Evolutionary conservation across 1,140 invertebrate genomes (phyloP).

Genomic region (Zaprionus inermis): DNA sequence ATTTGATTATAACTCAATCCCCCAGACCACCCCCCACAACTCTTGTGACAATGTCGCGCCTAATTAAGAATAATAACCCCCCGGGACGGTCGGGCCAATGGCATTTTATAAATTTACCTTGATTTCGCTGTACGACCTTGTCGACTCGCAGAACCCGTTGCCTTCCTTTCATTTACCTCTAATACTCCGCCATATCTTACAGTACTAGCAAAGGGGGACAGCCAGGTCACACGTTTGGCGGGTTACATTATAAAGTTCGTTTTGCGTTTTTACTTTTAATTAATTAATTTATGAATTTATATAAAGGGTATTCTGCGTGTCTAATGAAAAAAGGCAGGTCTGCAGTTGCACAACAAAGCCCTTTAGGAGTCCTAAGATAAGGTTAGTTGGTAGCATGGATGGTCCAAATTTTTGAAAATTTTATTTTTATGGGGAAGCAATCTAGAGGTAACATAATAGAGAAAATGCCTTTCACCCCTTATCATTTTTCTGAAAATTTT

Average conservation of each 20-base stretch:
- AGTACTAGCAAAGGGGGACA: slow-evolving; percentile 32
- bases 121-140: slow-evolving; percentile 25
- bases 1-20: slow-evolving; percentile 11
- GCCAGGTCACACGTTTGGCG: not conserved
- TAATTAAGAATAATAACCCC: slow-evolving; percentile 59
- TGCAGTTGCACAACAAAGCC: too few relatives aligned
- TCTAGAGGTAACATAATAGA: too few relatives aligned
- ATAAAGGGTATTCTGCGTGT: slow-evolving; percentile 27
- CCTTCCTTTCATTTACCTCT: not conserved
- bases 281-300: slow-evolving; percentile 68
- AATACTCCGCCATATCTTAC: slow-evolving; percentile 47
- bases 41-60: not conserved
- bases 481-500: too few relatives aligned
- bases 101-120: slow-evolving; percentile 36
- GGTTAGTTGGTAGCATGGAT: too few relatives aligned
- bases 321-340: slow-evolving; percentile 61
- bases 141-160: not conserved
- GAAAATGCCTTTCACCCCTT: too few relatives aligned
- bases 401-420: too few relatives aligned
- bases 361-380: too few relatives aligned
- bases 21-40: not conserved
- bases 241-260: slow-evolving; percentile 34
- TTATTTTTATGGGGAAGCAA: too few relatives aligned
- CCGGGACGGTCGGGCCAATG: slow-evolving; percentile 6
- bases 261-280: slow-evolving; percentile 50